Conservation (phyloP, 2,888 invertebrate species). For the Emesis castigata region DNA sequence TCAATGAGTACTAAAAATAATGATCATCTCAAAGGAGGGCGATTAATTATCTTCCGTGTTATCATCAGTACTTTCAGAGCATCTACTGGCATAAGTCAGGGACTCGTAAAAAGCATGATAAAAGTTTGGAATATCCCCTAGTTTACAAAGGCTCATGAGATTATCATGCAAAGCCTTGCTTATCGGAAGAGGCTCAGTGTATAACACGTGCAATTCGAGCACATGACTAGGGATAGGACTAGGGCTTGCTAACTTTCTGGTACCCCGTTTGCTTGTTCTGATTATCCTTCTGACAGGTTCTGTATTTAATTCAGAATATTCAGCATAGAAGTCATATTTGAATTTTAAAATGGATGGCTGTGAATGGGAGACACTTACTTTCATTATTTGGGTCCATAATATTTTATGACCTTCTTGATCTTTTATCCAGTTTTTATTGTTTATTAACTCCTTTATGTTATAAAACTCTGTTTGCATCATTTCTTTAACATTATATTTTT, state of each 20-base stretch:
- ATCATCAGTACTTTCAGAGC: too few species aligned
- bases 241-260: background rate
- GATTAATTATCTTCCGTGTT: too few species aligned
- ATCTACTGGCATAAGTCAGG: too few species aligned
- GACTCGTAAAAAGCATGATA: conserved; percentile 31
- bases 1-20: too few species aligned
- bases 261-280: background rate
- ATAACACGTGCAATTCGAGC: background rate
- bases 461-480: background rate
- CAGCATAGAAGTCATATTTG: conserved; percentile 9
- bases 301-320: background rate
- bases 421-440: background rate
- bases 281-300: background rate
- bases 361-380: conserved; percentile 7
- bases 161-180: conserved; percentile 9
- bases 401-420: background rate
- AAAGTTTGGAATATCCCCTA: conserved; percentile 1
- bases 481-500: background rate
- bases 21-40: too few species aligned
- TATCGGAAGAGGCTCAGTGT: background rate
- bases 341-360: background rate
- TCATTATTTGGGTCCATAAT: background rate
- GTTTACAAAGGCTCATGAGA: conserved; percentile 2
- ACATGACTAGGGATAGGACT: background rate
- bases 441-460: background rate